Conservation (phyloP, 2,888 invertebrate genomes). For the Sinelater perroti region DNA sequence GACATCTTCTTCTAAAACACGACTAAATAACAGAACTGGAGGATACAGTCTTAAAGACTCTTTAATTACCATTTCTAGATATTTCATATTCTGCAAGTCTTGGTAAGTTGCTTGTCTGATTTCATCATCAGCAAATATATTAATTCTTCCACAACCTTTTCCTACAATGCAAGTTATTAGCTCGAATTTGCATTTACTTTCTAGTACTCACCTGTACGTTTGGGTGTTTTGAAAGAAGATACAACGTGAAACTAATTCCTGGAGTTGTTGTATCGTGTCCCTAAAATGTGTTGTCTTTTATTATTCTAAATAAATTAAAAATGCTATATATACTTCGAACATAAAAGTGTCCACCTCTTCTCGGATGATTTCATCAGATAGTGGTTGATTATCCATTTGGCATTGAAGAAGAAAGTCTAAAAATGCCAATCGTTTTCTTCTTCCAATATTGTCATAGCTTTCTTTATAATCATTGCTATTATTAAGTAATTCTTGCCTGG, state of each 20-base stretch:
- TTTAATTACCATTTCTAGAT: slow-evolving; percentile 65
- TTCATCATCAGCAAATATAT: slow-evolving; percentile 52
- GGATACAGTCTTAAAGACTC: slow-evolving; percentile 65
- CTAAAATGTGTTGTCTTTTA: too few relatives aligned
- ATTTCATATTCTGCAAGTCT: slow-evolving; percentile 65
- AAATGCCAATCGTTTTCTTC: slow-evolving; percentile 72
- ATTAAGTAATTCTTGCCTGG: slow-evolving; percentile 46
- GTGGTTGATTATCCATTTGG: slow-evolving; percentile 66
- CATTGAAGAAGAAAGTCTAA: slow-evolving; percentile 69
- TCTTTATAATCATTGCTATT: slow-evolving; percentile 55
- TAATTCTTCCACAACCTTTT: slow-evolving; percentile 58
- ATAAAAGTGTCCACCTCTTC: slow-evolving; percentile 80
- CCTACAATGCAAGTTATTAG: slow-evolving; percentile 33
- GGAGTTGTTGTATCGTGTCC: slow-evolving; percentile 63
- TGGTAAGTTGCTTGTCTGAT: slow-evolving; percentile 44
- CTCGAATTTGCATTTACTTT: neutral
- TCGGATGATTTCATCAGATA: slow-evolving; percentile 68
- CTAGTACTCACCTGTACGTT: slow-evolving; percentile 52
- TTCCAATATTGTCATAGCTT: slow-evolving; percentile 59
- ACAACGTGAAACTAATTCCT: slow-evolving; percentile 61
- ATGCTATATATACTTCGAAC: slow-evolving; percentile 78
- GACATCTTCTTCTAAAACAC: slow-evolving; percentile 58
- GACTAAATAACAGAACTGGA: slow-evolving; percentile 63
- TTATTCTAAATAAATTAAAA: too few relatives aligned
- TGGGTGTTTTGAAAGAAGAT: slow-evolving; percentile 59